Percentiles rank a stretch among this genome's conserved stretches.
Conservation (phyloP, 2,113 vertebrate species). For the Macquaria ambigua region DNA sequence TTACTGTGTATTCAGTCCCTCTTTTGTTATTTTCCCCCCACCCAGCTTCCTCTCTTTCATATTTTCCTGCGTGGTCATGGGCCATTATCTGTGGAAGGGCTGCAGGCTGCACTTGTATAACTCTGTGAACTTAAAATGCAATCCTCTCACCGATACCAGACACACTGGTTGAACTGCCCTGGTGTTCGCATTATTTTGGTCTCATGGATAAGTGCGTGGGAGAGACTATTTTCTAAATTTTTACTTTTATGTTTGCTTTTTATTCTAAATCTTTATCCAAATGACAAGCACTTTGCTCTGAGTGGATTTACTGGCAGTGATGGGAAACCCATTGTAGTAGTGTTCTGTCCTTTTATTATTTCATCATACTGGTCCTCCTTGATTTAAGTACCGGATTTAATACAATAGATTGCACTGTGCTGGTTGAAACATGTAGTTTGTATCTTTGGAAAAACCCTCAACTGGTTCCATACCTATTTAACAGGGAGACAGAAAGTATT, state of each 20-base stretch:
- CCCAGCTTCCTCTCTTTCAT: constrained; percentile 46
- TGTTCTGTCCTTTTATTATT: not conserved
- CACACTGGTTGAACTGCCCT: constrained; percentile 12
- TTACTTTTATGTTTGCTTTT: not conserved
- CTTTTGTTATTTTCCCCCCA: constrained; percentile 53
- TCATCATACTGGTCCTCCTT: not conserved
- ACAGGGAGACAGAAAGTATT: not conserved
- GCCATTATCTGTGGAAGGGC: constrained; percentile 59
- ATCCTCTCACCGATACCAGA: constrained; percentile 8
- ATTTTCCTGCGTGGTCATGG: constrained; percentile 31
- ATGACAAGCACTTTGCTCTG: no score
- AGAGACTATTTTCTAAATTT: not conserved
- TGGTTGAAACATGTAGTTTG: not conserved
- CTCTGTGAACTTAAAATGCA: constrained; percentile 46
- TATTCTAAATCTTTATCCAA: not conserved
- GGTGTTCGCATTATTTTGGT: not conserved
- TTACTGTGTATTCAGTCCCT: constrained; percentile 56
- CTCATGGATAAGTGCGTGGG: not conserved
- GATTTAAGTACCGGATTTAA: not conserved
- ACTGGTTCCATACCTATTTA: not conserved
- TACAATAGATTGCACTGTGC: not conserved
- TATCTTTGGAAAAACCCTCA: not conserved
- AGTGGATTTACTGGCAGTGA: not conserved
- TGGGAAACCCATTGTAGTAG: not conserved
- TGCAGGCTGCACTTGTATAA: constrained; percentile 66